Evolutionary conservation across 1,140 invertebrate genomes (phyloP).

Genomic region (Brachionus manjavacas): DNA sequence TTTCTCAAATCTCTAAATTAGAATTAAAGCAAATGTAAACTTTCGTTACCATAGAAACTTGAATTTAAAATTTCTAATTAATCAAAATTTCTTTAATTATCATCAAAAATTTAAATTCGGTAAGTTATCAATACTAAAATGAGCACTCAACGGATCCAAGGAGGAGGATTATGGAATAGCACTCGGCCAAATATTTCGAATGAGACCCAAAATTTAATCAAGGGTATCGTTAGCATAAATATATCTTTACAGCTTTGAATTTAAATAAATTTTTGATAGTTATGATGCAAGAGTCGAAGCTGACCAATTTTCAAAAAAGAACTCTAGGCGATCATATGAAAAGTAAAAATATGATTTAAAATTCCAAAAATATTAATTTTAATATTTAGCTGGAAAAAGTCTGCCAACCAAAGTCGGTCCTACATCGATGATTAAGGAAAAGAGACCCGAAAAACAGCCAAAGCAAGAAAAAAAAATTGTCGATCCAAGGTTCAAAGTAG

Average conservation of each 20-base stretch:
- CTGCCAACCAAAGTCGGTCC: constrained; percentile 19
- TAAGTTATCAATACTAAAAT: background rate
- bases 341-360: background rate
- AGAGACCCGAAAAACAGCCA: background rate
- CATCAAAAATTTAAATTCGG: background rate
- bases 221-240: background rate
- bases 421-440: background rate
- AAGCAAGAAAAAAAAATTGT: background rate
- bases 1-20: background rate
- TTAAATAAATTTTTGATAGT: background rate
- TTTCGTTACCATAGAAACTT: background rate
- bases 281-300: constrained; percentile 34
- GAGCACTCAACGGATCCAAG: constrained; percentile 5
- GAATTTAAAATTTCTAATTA: background rate
- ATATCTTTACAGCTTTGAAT: background rate
- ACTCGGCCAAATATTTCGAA: background rate
- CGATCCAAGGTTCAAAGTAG: background rate
- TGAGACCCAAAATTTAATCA: constrained; percentile 28
- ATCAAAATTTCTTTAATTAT: background rate
- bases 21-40: background rate
- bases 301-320: constrained; percentile 40
- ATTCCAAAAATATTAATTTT: background rate
- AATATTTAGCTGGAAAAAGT: constrained; percentile 7
- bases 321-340: background rate
- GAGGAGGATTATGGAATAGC: constrained; percentile 34